These are phyloP conservation scores for Pilophorus perplexus DNA, from an alignment of 2,888 invertebrate genomes.

Conservation along the genomic window DNA sequence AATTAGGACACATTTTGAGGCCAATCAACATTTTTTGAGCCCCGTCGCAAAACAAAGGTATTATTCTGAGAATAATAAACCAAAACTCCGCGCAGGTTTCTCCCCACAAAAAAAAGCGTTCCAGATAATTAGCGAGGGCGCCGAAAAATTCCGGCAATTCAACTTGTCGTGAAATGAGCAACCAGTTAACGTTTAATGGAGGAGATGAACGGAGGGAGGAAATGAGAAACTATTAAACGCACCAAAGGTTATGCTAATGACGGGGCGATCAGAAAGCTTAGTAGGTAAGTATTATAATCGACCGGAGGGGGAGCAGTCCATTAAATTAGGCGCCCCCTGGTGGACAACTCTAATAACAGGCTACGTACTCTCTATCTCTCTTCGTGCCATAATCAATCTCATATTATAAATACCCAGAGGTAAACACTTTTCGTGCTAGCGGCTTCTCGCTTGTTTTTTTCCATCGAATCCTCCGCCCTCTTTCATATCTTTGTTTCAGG, in stretches of 20 bases:
- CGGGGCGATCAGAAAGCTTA: constrained; percentile 32
- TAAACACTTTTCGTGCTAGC: constrained; percentile 39
- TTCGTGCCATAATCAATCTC: constrained; percentile 40
- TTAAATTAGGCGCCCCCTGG: constrained; percentile 40
- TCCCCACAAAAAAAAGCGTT: too few species aligned
- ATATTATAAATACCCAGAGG: constrained; percentile 41
- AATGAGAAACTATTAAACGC: constrained; percentile 38
- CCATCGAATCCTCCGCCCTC: background rate
- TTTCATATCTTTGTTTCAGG: too few species aligned
- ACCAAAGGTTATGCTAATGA: constrained; percentile 40
- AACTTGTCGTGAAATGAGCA: background rate
- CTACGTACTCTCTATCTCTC: constrained; percentile 33
- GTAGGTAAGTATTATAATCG: constrained; percentile 39
- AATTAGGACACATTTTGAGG: too few species aligned
- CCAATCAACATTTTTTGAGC: too few species aligned
- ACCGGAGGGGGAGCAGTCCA: constrained; percentile 17
- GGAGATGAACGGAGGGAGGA: constrained; percentile 18
- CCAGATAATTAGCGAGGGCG: too few species aligned
- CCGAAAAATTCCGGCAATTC: constrained; percentile 9
- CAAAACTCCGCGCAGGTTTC: too few species aligned
- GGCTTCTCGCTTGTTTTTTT: constrained; percentile 33
- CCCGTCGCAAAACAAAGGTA: too few species aligned
- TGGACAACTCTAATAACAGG: constrained; percentile 41
- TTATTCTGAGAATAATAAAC: too few species aligned
- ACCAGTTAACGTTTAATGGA: background rate